phyloP scores from a whole-genome alignment of 2,113 vertebrate genomes.

The Colossoma macropomum region DNA sequence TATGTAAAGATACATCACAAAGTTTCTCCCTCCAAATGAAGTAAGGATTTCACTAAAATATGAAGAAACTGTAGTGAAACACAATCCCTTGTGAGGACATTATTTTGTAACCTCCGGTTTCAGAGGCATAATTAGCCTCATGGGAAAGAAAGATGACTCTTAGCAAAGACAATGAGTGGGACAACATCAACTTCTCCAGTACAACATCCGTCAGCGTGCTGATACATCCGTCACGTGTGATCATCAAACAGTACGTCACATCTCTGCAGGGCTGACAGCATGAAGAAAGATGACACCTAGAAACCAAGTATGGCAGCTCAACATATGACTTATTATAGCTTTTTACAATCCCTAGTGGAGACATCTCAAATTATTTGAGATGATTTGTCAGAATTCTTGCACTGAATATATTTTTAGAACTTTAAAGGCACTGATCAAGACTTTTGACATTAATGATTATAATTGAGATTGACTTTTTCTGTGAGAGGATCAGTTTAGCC shows the following conservation, averaged over 20 bases:
- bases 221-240: not conserved
- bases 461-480: too few relatives aligned
- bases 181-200: not conserved
- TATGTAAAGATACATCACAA: not conserved
- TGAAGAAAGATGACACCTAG: too few relatives aligned
- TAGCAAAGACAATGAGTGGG: not conserved
- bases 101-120: conserved; percentile 11
- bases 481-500: too few relatives aligned
- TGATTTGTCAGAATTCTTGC: too few relatives aligned
- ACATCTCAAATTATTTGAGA: too few relatives aligned
- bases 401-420: too few relatives aligned
- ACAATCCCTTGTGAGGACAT: conserved; percentile 14
- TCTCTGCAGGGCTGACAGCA: not conserved
- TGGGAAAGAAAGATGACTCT: conserved; percentile 22
- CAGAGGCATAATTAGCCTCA: conserved; percentile 34
- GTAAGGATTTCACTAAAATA: not conserved
- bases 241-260: not conserved
- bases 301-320: too few relatives aligned
- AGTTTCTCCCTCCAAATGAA: not conserved
- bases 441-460: too few relatives aligned
- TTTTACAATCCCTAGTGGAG: too few relatives aligned
- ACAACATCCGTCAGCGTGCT: not conserved
- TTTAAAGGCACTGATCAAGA: too few relatives aligned
- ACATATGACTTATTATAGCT: too few relatives aligned
- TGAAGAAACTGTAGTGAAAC: not conserved